Base-by-base conservation (phyloP, 92 coral and sea anemone genomes). In the Epizoanthus rinbou region DNA sequence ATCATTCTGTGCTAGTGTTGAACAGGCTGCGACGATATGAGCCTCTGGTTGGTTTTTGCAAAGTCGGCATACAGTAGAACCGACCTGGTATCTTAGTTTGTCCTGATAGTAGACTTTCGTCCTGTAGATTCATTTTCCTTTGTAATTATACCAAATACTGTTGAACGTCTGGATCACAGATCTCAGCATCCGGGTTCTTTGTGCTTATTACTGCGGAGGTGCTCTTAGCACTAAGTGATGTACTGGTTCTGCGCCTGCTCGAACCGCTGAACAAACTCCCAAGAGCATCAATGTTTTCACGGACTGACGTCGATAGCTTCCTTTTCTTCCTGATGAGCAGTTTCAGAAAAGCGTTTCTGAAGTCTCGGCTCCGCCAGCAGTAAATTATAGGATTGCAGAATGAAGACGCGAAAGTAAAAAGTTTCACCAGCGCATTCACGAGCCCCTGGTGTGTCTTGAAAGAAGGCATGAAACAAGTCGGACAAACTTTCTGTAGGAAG, bases 341-440 rank as follows among this genome's bases (percentile, higher is more conserved):
- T 65, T 88, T 87, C 13, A 80, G 58, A 72, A 96, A 96, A 0
- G 93, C 98, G 17, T 87, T 89, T 60, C 98, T 83, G 58, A 96
- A 96, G 47, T 96, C 96, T 25, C 81, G 89, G 80, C 94, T 96
- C 69, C 97, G 82, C 99, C 99, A 96, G 43, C 98, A 93, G 88
- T 96, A 96, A 58, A 96, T 90, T 45, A 96, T 69, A 9, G 99
- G 99, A 87, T 96, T 96, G 64, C 90, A 86, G 82, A 94, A 92
- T 25, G 98, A 94, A 31, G 95, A 91, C 0, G 91, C 76, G 28
- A 96, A 96, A 8, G 99, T 96, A 64, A 96, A 87, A 2, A 96
- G 57, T 43, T 96, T 96, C 7, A 96, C 92, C 7, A 94, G 80
- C 0, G 99, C 97, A 80, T 96, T 96, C n/a, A 96, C 84, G 15